Conservation (phyloP, 1,140 invertebrate species). For the Akabosia matsudoensis region DNA sequence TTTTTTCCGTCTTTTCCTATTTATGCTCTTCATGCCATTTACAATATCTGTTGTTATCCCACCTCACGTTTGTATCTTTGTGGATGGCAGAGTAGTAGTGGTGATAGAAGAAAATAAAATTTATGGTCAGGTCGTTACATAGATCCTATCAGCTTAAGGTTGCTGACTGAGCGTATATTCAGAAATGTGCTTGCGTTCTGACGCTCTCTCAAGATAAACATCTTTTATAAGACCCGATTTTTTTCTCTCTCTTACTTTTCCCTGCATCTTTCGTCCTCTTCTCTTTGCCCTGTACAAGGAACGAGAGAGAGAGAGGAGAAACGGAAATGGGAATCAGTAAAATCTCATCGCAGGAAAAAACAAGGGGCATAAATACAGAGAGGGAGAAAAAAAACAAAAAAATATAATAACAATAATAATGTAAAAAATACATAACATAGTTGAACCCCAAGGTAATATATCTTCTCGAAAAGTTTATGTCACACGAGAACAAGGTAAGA, state of each 20-base stretch:
- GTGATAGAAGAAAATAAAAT: conserved; percentile 34
- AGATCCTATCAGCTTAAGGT: conserved; percentile 42
- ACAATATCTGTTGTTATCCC: conserved; percentile 20
- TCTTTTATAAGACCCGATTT: conserved; percentile 30
- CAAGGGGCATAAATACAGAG: not conserved
- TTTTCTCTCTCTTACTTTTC: not conserved
- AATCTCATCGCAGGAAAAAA: conserved; percentile 26
- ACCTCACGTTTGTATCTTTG: conserved; percentile 39
- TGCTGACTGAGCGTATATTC: conserved; percentile 40
- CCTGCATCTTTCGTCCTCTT: not conserved
- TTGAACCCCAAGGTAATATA: conserved; percentile 23
- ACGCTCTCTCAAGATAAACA: conserved; percentile 33
- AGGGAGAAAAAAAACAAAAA: not conserved
- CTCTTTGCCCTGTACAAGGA: conserved; percentile 18
- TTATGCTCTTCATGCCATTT: conserved; percentile 16
- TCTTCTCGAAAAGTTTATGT: conserved; percentile 25
- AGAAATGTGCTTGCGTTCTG: conserved; percentile 35
- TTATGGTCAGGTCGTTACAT: conserved; percentile 41
- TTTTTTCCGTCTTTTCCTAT: not conserved
- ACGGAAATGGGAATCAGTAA: conserved; percentile 28
- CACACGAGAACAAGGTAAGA: conserved; percentile 24
- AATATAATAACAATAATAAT: conserved; percentile 26
- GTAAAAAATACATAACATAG: conserved; percentile 28
- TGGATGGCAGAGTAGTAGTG: conserved; percentile 23
- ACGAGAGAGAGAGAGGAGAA: conserved; percentile 24